Evolutionary conservation across 2,797 vertebrate genomes (phyloP).

Genomic region (Urocyon cinereoargenteus): DNA sequence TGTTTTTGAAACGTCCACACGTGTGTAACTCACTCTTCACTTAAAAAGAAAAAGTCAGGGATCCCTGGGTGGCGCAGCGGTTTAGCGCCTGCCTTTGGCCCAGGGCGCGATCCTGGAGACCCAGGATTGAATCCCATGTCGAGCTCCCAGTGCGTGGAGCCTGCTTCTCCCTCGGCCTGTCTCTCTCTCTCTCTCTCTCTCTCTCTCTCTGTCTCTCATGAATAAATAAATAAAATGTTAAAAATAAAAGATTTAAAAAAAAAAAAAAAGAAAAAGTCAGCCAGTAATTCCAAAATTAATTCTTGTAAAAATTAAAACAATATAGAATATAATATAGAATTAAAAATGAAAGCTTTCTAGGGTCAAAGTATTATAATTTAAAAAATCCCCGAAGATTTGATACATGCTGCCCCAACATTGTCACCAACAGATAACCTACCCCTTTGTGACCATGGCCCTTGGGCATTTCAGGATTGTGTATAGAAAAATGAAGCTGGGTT

Average conservation of each 20-base stretch:
- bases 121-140: too few relatives aligned
- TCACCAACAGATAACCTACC: not conserved
- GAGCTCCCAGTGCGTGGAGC: too few relatives aligned
- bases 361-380: not conserved
- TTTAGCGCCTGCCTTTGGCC: too few relatives aligned
- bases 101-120: too few relatives aligned
- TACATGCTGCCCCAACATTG: not conserved
- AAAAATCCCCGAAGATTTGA: not conserved
- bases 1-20: not conserved
- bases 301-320: slow-evolving; percentile 29
- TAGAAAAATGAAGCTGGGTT: not conserved
- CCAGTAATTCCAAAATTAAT: not conserved
- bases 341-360: not conserved
- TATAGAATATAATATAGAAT: not conserved
- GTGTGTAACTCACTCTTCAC: not conserved
- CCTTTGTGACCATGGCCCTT: not conserved
- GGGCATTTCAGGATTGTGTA: not conserved
- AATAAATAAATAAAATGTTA: too few relatives aligned
- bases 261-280: not conserved
- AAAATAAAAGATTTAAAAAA: too few relatives aligned
- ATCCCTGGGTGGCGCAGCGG: too few relatives aligned
- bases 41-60: not conserved
- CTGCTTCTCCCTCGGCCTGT: too few relatives aligned
- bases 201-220: too few relatives aligned
- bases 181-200: too few relatives aligned